A percentile compares a stretch with the other conserved stretches of the same genome.
Conservation (phyloP, 2,797 vertebrate genomes). For the Lutjanus campechanus region DNA sequence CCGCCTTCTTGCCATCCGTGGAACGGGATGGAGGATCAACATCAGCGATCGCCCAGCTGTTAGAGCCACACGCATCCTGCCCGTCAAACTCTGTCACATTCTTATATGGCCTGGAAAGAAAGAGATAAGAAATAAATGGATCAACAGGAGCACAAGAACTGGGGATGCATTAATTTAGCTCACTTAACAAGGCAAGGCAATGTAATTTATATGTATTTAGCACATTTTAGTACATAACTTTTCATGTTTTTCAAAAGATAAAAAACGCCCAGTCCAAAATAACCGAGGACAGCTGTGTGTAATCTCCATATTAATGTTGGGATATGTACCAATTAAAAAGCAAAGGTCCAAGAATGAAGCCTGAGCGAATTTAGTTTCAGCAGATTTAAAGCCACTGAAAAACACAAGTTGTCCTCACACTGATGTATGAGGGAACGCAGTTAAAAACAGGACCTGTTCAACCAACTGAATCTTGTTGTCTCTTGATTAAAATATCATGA, state of each 20-base stretch:
- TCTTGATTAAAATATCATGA: background rate
- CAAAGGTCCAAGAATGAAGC: background rate
- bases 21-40: slow-evolving; percentile 91
- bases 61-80: slow-evolving; percentile 96
- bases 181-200: background rate
- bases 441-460: background rate
- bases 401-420: background rate
- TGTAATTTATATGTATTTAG: background rate
- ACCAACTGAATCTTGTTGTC: background rate
- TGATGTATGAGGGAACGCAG: background rate
- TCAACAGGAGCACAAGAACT: background rate
- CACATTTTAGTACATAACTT: background rate
- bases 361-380: slow-evolving; percentile 3
- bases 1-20: slow-evolving; percentile 84
- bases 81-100: slow-evolving; percentile 98
- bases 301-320: background rate
- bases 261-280: background rate
- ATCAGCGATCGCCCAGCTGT: slow-evolving; percentile 97
- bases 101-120: slow-evolving; percentile 87
- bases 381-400: background rate
- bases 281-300: background rate
- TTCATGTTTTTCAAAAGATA: background rate
- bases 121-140: background rate
- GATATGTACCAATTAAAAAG: background rate
- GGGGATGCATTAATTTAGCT: background rate